Evolutionary conservation across 2,888 invertebrate species (phyloP), one percentile per base, ranked within the genome.

Genomic region (Junonia oenone): DNA sequence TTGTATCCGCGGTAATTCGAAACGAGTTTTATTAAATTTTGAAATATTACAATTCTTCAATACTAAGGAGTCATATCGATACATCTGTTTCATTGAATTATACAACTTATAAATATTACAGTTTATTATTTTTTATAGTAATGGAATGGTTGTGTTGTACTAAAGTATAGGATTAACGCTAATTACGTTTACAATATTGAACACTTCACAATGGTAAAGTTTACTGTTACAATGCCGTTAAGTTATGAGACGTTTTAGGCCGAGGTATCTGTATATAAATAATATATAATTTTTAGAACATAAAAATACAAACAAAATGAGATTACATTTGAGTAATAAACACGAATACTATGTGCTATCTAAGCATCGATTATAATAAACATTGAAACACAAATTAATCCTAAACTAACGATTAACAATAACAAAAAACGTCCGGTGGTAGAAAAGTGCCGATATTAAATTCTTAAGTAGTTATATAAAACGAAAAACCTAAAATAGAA

Each of bases 141-240:
- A 68, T 78, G 77, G 77, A 77, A 78, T 77, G 78, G 71, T 75
- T 69, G 55, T 56, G 59, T 72, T 68, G 75, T 73, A 75, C 73
- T 72, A 73, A 61, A 66, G 52, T 55, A 64, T 67, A 67, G 52
- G 56, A 61, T 66, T 67, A 63, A 59, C 58, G 61, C 65, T 69
- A 68, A 55, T 56, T 54, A 56, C 62, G 59, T 70, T 68, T 63
- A 68, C 54, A 59, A 59, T 69, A 73, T 51, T 80, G 81, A 83
- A 83, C 79, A 84, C 78, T 77, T 75, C 68, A 73, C 74, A 75
- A 78, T 73, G 74, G 77, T 78, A 75, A 76, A 74, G 54, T 72
- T 68, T 65, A 63, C 49, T 50, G 45, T 51, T 60, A 56, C 49
- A 58, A 47, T 26, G 31, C 27, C 11, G 33, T 61, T 53, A 53